phyloP scores from a whole-genome alignment of 2,888 invertebrate genomes.

The Chymomyza caudatula region DNA sequence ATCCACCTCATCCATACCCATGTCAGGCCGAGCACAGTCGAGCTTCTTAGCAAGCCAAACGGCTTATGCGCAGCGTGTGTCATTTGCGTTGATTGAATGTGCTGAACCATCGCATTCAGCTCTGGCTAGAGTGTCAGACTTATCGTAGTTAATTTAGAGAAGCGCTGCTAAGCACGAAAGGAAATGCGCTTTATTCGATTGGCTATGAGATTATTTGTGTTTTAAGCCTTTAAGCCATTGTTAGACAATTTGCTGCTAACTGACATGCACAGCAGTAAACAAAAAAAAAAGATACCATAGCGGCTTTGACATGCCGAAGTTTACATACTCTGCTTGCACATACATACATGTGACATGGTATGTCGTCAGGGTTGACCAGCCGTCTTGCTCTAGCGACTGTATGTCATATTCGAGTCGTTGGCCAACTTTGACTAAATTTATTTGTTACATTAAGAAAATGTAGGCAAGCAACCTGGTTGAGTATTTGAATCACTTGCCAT shows the following conservation, averaged over 20 bases:
- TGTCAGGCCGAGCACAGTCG: not conserved
- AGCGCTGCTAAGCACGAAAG: not conserved
- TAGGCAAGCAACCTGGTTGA: too few species aligned
- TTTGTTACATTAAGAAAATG: too few species aligned
- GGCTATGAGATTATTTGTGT: conserved; percentile 61
- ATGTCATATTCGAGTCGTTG: too few species aligned
- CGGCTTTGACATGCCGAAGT: not conserved
- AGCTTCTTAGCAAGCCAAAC: not conserved
- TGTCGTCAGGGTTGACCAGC: too few species aligned
- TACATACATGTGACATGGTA: too few species aligned
- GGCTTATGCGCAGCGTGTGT: not conserved
- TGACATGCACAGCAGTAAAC: conserved; percentile 11
- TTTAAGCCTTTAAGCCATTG: conserved; percentile 70
- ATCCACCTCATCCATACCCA: not conserved
- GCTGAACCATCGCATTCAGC: conserved; percentile 23
- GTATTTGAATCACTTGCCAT: too few species aligned
- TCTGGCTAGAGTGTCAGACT: not conserved
- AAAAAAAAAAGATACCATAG: not conserved
- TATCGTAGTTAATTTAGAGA: not conserved
- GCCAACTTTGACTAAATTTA: too few species aligned
- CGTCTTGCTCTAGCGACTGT: too few species aligned
- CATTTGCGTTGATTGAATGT: conserved; percentile 67
- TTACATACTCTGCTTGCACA: not conserved
- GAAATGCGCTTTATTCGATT: conserved; percentile 32
- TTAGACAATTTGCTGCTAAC: conserved; percentile 62